Percentiles rank a stretch among this genome's conserved stretches.
Evolutionary conservation across 2,797 vertebrate genomes (phyloP).

Genomic region (Falco naumanni): DNA sequence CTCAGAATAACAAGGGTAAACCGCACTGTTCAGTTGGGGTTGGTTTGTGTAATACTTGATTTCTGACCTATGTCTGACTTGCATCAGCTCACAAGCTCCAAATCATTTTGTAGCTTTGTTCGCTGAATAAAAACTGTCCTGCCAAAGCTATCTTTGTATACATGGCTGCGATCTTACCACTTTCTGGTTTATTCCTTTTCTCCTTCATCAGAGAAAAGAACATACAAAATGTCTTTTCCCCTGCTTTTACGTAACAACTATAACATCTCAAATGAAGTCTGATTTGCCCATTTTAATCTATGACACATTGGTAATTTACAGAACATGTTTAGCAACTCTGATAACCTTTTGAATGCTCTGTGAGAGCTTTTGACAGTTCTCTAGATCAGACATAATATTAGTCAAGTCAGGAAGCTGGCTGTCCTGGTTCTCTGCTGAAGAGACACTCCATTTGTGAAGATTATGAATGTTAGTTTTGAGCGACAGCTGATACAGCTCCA

Average conservation of each 20-base stretch:
- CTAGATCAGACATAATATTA: background rate
- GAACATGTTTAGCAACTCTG: background rate
- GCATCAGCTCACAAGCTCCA: background rate
- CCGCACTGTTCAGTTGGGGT: background rate
- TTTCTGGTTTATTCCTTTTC: background rate
- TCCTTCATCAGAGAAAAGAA: background rate
- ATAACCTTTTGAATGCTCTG: background rate
- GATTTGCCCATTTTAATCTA: background rate
- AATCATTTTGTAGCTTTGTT: background rate
- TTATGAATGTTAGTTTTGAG: background rate
- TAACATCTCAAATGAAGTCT: background rate
- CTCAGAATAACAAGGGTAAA: background rate
- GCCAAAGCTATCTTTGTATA: background rate
- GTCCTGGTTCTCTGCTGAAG: background rate
- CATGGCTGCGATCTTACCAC: background rate
- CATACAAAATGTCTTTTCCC: background rate
- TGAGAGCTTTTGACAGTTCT: background rate
- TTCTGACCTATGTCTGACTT: background rate
- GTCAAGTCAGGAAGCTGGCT: background rate
- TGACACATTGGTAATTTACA: background rate
- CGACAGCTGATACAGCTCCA: background rate
- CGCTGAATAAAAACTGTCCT: background rate
- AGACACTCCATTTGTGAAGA: background rate
- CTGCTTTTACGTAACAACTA: background rate
- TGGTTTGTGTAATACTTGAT: background rate